Evolutionary conservation across 2,888 invertebrate species (phyloP).

Genomic region (Labia minor): DNA sequence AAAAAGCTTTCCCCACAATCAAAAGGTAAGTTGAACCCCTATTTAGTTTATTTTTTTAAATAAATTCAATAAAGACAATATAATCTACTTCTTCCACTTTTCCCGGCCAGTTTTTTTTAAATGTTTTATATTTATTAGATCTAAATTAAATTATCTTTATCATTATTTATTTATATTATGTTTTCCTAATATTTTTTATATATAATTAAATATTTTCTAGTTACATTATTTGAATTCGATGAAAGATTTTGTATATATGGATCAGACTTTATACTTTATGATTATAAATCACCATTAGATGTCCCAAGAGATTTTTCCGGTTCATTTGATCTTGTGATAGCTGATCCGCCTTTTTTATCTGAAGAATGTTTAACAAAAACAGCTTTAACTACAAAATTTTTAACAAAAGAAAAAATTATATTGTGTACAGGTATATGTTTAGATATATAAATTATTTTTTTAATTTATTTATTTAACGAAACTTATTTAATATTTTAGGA

Average conservation of each 20-base stretch:
- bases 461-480: constrained; percentile 22
- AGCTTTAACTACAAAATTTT: constrained; percentile 59
- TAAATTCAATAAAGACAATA: neutral
- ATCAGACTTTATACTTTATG: constrained; percentile 71
- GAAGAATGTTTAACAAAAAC: constrained; percentile 84
- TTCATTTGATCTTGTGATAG: constrained; percentile 72
- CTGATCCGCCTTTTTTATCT: constrained; percentile 90
- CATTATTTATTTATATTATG: too few species aligned
- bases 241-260: constrained; percentile 67
- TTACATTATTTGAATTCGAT: constrained; percentile 73
- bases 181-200: too few species aligned
- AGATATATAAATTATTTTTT: constrained; percentile 14
- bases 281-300: constrained; percentile 69
- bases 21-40: constrained; percentile 38
- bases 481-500: constrained; percentile 40
- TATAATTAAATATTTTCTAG: constrained; percentile 50
- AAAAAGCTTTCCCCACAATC: constrained; percentile 41
- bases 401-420: constrained; percentile 64
- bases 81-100: too few species aligned
- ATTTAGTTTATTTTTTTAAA: neutral
- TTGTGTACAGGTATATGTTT: constrained; percentile 68
- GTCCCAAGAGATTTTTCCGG: constrained; percentile 48
- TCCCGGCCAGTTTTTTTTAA: too few species aligned
- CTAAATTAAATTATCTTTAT: too few species aligned
- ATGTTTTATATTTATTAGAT: too few species aligned